Percentiles rank a stretch among this genome's conserved stretches.
Conservation (phyloP, 2,797 vertebrate species). For the Crax fasciolata region DNA sequence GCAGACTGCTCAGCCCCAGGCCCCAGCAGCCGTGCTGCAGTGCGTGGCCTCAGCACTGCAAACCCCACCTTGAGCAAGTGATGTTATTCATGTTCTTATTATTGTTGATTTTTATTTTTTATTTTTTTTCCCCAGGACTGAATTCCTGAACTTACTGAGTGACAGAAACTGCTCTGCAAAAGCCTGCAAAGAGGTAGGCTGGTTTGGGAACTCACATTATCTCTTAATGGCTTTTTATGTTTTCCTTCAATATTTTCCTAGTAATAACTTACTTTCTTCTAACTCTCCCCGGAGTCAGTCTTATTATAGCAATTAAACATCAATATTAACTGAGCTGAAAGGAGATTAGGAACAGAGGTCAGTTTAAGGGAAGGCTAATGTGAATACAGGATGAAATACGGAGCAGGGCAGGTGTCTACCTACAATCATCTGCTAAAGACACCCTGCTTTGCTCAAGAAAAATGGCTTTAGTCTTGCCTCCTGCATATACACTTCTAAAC, state of each 20-base stretch:
- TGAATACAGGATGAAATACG: accelerated
- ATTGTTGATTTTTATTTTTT: neutral
- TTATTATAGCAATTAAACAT: neutral
- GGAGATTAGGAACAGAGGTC: neutral
- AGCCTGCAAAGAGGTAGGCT: neutral
- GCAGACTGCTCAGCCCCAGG: neutral
- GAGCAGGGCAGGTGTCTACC: neutral
- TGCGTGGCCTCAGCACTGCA: no score
- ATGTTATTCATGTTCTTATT: neutral
- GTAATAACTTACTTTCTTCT: neutral
- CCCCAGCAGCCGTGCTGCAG: no score
- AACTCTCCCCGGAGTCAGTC: neutral
- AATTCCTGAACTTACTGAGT: neutral
- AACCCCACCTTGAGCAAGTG: accelerated
- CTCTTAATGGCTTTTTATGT: neutral
- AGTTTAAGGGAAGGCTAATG: neutral
- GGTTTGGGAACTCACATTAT: no score
- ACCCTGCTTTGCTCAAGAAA: neutral
- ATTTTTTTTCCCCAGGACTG: neutral
- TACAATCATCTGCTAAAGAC: neutral
- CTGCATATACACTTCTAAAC: accelerated
- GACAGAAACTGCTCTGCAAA: neutral
- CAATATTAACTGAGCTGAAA: neutral
- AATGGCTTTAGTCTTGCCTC: neutral
- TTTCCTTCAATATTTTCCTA: neutral